These are phyloP conservation scores for Pseudochromis fuscus DNA, from an alignment of 2,797 vertebrate species.

Conservation along the genomic window DNA sequence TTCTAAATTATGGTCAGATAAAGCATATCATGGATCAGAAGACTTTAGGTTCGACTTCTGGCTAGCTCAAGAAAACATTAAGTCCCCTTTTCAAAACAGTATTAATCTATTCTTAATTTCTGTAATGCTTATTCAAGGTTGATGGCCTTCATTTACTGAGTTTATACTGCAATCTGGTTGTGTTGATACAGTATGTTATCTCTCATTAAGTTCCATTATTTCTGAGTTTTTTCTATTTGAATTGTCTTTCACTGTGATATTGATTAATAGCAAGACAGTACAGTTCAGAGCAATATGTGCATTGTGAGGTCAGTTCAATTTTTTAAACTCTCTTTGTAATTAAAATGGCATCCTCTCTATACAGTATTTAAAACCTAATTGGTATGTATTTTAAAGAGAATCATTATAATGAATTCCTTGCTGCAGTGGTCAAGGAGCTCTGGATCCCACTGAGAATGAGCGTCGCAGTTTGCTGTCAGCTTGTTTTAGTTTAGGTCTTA, in stretches of 20 bases:
- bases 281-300: constrained; percentile 10
- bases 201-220: constrained; percentile 64
- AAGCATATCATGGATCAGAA: constrained; percentile 49
- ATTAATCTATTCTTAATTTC: constrained; percentile 29
- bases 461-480: background rate
- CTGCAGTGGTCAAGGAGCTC: background rate
- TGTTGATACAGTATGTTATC: constrained; percentile 50
- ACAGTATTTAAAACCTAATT: constrained; percentile 3
- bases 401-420: background rate
- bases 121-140: constrained; percentile 34
- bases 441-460: background rate
- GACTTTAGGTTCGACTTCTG: constrained; percentile 16
- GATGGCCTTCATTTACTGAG: constrained; percentile 56
- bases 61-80: too few relatives aligned
- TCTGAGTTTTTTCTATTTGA: constrained; percentile 38
- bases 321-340: background rate
- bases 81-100: constrained; percentile 8
- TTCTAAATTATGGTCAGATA: constrained; percentile 2
- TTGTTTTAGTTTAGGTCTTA: constrained; percentile 1
- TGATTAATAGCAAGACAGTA: constrained; percentile 42
- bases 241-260: constrained; percentile 33
- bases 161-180: constrained; percentile 61
- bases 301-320: constrained; percentile 20
- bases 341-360: background rate
- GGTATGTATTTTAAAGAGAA: background rate